phyloP scores from a whole-genome alignment of 2,113 vertebrate species.

The Ondatra zibethicus region DNA sequence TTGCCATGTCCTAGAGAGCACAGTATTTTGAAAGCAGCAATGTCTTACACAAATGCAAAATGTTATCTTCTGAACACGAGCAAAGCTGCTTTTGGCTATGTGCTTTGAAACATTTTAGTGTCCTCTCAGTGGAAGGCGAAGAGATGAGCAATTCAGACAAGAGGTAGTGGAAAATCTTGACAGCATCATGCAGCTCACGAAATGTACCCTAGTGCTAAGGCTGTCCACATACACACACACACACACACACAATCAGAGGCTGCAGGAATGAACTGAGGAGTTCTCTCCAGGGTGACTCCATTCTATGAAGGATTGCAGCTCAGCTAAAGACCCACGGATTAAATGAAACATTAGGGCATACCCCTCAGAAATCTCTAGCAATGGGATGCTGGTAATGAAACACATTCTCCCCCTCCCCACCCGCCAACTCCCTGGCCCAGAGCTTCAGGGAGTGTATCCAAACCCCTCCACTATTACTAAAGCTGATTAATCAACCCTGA shows the following conservation, averaged over 20 bases:
- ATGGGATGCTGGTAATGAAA: not conserved
- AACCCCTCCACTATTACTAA: conserved; percentile 56
- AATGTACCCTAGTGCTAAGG: not conserved
- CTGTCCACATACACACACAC: not conserved
- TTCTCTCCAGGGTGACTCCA: not conserved
- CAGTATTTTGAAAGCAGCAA: not conserved
- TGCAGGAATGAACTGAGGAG: not conserved
- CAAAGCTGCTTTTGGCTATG: not conserved
- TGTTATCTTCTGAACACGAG: not conserved
- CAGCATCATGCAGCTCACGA: not conserved
- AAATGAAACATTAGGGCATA: not conserved
- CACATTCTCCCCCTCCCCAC: not conserved
- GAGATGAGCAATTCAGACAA: not conserved
- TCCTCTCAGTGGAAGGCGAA: not conserved
- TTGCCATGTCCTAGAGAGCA: not conserved
- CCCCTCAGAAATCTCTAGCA: not conserved
- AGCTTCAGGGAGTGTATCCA: not conserved
- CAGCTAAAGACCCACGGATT: not conserved
- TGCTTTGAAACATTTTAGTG: not conserved
- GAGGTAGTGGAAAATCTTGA: not conserved
- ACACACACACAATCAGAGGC: not conserved
- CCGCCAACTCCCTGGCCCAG: not conserved
- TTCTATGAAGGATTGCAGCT: not conserved
- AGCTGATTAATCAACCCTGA: conserved; percentile 69
- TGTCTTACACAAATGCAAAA: not conserved